Evolutionary conservation across 2,888 invertebrate species (phyloP).

Genomic region (Emmelina monodactyla): DNA sequence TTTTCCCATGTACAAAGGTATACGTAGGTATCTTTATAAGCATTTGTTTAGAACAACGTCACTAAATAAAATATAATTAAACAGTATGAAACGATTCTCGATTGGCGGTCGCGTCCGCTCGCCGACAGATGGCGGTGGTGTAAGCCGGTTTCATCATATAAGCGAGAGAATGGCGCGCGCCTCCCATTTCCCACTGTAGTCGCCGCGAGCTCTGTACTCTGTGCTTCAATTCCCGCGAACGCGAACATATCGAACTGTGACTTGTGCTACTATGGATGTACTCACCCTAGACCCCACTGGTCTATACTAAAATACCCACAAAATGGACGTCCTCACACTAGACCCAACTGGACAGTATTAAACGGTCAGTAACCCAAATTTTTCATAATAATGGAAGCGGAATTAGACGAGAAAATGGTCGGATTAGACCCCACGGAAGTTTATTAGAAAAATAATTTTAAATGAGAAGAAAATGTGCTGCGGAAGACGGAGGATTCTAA

Average conservation of each 20-base stretch:
- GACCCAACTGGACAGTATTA: conserved; percentile 54
- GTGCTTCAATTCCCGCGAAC: conserved; percentile 8
- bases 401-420: conserved; percentile 43
- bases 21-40: no score
- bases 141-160: conserved; percentile 45
- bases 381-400: no score
- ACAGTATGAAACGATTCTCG: conserved; percentile 13
- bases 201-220: conserved; percentile 33
- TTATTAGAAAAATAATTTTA: no score
- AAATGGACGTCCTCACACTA: conserved; percentile 42
- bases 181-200: conserved; percentile 48
- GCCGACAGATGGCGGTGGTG: conserved; percentile 39
- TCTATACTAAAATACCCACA: conserved; percentile 54
- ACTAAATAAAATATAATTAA: background rate
- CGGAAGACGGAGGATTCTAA: conserved; percentile 47
- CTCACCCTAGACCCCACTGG: conserved; percentile 54
- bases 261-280: conserved; percentile 55
- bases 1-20: no score
- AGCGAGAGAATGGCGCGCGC: conserved; percentile 28
- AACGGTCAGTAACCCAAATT: no score
- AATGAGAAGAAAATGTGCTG: conserved; percentile 56
- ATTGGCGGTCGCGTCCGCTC: conserved; percentile 37
- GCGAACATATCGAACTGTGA: conserved; percentile 21
- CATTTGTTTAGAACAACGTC: background rate
- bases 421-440: conserved; percentile 57